A percentile compares a stretch with the other conserved stretches of the same genome.
phyloP scores from a whole-genome alignment of 1,140 invertebrate species.

The Andrena cerasifolii region DNA sequence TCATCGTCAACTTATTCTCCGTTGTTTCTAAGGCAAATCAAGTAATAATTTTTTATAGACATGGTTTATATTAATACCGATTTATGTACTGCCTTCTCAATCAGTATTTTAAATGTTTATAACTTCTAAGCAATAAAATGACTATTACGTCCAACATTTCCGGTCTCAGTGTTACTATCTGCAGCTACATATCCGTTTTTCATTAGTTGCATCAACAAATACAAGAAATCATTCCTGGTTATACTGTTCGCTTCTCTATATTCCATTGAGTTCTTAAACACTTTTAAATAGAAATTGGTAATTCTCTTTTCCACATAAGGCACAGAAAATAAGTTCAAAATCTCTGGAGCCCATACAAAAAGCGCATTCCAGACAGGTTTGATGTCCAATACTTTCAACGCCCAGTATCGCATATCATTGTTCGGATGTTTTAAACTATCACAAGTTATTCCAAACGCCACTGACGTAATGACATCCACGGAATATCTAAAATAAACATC shows the following conservation, averaged over 20 bases:
- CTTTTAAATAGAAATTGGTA: constrained; percentile 61
- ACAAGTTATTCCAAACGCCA: constrained; percentile 71
- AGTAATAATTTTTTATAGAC: not conserved
- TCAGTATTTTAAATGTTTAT: not conserved
- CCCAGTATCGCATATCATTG: constrained; percentile 69
- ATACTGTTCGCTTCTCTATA: constrained; percentile 53
- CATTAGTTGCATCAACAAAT: constrained; percentile 61
- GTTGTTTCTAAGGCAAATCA: not conserved
- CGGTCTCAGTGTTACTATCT: not conserved
- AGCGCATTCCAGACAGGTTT: constrained; percentile 55
- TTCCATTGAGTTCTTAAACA: constrained; percentile 52
- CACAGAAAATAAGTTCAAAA: constrained; percentile 59
- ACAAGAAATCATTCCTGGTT: constrained; percentile 58
- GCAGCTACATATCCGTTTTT: constrained; percentile 45
- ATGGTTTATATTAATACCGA: not conserved
- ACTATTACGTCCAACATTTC: not conserved
- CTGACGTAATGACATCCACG: constrained; percentile 71
- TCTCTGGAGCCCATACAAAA: constrained; percentile 55
- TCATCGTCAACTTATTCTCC: constrained; percentile 23
- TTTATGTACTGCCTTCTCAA: not conserved
- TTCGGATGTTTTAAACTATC: constrained; percentile 70
- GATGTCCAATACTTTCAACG: constrained; percentile 66
- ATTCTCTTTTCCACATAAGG: constrained; percentile 48
- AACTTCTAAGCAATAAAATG: not conserved
- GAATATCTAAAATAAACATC: constrained; percentile 55